These are phyloP conservation scores for Drosophila saltans DNA, from an alignment of 1,140 invertebrate species.

Conservation along the genomic window DNA sequence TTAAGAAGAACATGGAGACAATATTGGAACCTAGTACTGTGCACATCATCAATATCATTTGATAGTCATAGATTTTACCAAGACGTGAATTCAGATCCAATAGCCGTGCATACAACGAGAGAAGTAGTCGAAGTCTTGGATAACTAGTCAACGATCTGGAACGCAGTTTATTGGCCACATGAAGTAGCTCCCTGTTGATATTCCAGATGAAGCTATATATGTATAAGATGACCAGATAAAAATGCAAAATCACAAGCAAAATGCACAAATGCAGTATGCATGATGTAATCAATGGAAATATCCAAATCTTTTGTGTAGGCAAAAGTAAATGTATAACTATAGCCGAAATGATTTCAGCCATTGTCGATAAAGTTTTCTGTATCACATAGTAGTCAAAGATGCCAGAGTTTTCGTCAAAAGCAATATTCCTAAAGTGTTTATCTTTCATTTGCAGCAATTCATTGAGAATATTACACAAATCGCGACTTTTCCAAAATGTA, in stretches of 20 bases:
- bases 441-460: constrained; percentile 15
- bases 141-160: no score
- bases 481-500: neutral
- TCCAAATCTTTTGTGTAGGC: neutral
- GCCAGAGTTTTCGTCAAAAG: neutral
- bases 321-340: neutral
- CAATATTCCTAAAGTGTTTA: neutral
- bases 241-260: constrained; percentile 46
- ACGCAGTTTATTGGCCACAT: constrained; percentile 27
- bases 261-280: constrained; percentile 16
- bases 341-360: neutral
- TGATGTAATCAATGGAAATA: neutral
- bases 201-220: constrained; percentile 57
- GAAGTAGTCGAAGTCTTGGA: neutral
- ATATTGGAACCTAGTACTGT: constrained; percentile 36
- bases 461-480: neutral
- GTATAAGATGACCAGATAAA: constrained; percentile 40
- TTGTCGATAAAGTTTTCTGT: neutral
- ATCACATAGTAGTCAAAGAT: constrained; percentile 20
- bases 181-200: constrained; percentile 46
- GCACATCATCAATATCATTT: neutral
- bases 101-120: neutral
- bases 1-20: constrained; percentile 23
- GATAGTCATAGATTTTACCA: constrained; percentile 37
- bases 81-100: constrained; percentile 29